Evolutionary conservation across 2,888 invertebrate species (phyloP).

Genomic region (Pilophorus perplexus): DNA sequence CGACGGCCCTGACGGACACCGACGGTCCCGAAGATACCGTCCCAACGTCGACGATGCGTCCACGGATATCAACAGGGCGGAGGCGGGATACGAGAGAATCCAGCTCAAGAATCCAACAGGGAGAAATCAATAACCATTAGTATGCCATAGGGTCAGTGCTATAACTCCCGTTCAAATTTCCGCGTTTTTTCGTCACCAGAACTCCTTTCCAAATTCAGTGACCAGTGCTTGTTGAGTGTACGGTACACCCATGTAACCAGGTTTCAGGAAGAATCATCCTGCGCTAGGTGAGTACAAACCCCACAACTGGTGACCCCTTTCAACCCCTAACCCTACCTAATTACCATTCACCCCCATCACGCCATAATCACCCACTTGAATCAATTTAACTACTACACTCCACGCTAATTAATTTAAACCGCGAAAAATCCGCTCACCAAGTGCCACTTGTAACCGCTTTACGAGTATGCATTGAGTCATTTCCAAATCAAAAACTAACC

Average conservation of each 20-base stretch:
- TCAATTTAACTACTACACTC: no score
- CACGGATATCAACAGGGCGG: slow-evolving; percentile 34
- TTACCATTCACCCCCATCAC: no score
- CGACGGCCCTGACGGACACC: no score
- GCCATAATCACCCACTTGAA: no score
- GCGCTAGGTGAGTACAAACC: slow-evolving; percentile 18
- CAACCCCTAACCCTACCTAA: neutral
- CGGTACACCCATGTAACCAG: neutral
- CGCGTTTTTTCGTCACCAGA: neutral
- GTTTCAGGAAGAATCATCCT: slow-evolving; percentile 11
- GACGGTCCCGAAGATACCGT: no score
- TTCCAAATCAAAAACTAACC: no score
- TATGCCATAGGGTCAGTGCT: slow-evolving; percentile 45
- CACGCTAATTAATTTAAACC: no score
- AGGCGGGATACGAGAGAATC: slow-evolving; percentile 21
- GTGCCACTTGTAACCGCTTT: no score
- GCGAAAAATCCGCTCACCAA: no score
- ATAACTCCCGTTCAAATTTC: slow-evolving; percentile 28
- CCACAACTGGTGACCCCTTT: neutral
- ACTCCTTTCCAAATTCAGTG: slow-evolving; percentile 1
- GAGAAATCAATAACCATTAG: slow-evolving; percentile 45
- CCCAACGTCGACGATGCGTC: no score
- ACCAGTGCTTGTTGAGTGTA: neutral
- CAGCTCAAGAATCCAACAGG: slow-evolving; percentile 21
- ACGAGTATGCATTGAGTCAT: no score